Percentiles rank a stretch among this genome's conserved stretches.
phyloP scores from a whole-genome alignment of 1,140 invertebrate species.

The Cotesia glomerata region DNA sequence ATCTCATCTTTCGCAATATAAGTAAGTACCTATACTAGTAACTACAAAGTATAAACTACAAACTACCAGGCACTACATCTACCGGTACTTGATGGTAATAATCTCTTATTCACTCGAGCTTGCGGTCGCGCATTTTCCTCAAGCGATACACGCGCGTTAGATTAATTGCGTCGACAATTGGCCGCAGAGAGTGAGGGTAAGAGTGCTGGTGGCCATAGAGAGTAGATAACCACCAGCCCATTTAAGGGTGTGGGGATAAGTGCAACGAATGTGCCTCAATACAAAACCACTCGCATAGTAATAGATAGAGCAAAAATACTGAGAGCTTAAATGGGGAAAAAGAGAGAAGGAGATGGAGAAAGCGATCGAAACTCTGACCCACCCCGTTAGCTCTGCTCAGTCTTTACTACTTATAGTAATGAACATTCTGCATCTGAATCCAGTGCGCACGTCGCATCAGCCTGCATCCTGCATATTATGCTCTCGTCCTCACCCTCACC shows the following conservation, averaged over 20 bases:
- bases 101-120: not conserved
- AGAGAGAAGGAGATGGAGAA: conserved; percentile 35
- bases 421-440: conserved; percentile 28
- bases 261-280: conserved; percentile 35
- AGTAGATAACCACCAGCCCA: conserved; percentile 27
- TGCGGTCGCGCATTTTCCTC: conserved; percentile 4
- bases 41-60: too few species aligned
- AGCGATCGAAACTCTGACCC: conserved; percentile 19
- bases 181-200: conserved; percentile 20
- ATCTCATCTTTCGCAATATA: not conserved
- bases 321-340: conserved; percentile 21
- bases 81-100: not conserved
- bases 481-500: not conserved
- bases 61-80: too few species aligned
- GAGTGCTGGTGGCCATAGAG: conserved; percentile 19
- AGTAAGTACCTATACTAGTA: not conserved
- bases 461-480: conserved; percentile 41
- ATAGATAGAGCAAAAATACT: not conserved
- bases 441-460: conserved; percentile 21
- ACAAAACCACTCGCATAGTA: not conserved
- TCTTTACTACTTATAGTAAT: conserved; percentile 15
- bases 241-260: conserved; percentile 20
- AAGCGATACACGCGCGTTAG: conserved; percentile 38
- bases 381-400: not conserved
- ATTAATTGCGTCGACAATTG: conserved; percentile 53